phyloP scores from a whole-genome alignment of 2,888 invertebrate species.

The Lordiphosa fenestrarum region DNA sequence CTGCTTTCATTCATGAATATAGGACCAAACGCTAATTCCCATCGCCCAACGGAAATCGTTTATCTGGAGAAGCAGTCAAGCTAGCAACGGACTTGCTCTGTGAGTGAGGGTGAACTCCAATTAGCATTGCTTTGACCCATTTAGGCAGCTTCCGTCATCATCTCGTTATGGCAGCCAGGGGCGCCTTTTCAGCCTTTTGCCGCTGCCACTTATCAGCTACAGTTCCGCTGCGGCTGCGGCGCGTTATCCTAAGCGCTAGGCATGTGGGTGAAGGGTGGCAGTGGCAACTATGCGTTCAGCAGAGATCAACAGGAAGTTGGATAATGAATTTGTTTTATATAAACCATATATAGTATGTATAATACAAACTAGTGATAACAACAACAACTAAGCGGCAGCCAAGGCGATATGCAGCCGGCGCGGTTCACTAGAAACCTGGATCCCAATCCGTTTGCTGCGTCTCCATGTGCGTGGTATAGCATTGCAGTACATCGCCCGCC shows the following conservation, averaged over 20 bases:
- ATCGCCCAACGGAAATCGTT: conserved; percentile 56
- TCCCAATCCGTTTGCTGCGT: conserved; percentile 89
- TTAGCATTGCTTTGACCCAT: conserved; percentile 73
- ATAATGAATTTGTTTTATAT: conserved; percentile 59
- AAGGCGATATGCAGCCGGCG: conserved; percentile 14
- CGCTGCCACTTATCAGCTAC: conserved; percentile 47
- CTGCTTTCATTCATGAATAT: conserved; percentile 57
- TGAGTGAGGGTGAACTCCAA: conserved; percentile 66
- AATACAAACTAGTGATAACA: conserved; percentile 6
- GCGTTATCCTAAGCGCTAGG: conserved; percentile 72
- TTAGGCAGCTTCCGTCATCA: conserved; percentile 66
- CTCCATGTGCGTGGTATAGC: conserved; percentile 86
- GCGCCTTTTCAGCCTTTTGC: conserved; percentile 35
- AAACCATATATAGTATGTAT: conserved; percentile 48
- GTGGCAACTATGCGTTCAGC: conserved; percentile 42
- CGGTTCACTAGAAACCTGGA: conserved; percentile 86
- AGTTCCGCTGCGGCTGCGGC: conserved; percentile 76
- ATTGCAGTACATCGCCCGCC: conserved; percentile 89
- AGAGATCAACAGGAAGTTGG: conserved; percentile 70
- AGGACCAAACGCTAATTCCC: conserved; percentile 54
- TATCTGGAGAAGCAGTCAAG: conserved; percentile 53
- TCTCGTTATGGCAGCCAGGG: conserved; percentile 50
- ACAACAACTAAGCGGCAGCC: conserved; percentile 41
- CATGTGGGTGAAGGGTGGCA: conserved; percentile 78
- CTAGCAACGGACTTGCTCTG: conserved; percentile 14